Percentiles rank a stretch among this genome's conserved stretches.
Conservation (phyloP, 2,797 vertebrate species). For the Fistularia tabacaria region DNA sequence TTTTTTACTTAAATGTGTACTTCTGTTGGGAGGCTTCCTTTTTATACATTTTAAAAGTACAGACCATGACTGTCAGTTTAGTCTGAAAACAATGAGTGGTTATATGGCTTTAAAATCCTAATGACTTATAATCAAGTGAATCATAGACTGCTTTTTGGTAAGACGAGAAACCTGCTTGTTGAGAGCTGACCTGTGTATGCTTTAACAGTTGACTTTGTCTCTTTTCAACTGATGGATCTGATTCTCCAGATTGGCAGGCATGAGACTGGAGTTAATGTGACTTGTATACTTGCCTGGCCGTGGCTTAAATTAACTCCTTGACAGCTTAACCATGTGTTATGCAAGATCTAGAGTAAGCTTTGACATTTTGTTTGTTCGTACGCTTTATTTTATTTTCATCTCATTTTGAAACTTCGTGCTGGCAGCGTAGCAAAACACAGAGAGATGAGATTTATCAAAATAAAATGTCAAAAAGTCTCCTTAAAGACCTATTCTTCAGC, state of each 20-base stretch:
- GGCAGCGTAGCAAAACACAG: neutral
- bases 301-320: constrained; percentile 29
- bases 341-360: too few species aligned
- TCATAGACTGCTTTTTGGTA: constrained; percentile 25
- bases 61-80: constrained; percentile 4
- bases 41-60: neutral
- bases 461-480: constrained; percentile 1
- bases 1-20: constrained; percentile 4
- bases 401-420: neutral
- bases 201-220: constrained; percentile 14
- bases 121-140: constrained; percentile 11
- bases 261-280: constrained; percentile 10
- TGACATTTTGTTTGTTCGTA: too few species aligned
- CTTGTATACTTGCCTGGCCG: constrained; percentile 26
- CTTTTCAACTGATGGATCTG: constrained; percentile 27
- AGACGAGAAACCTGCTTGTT: too few species aligned
- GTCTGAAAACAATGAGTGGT: constrained; percentile 6
- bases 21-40: constrained; percentile 3
- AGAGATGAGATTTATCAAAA: constrained; percentile 11
- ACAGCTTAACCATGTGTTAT: neutral
- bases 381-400: neutral
- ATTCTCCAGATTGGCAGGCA: constrained; percentile 19
- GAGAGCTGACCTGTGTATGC: too few species aligned
- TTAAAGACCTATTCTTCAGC: too few species aligned
- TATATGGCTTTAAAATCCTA: neutral